phyloP scores from a whole-genome alignment of 2,113 vertebrate genomes.

The Stictonetta naevosa region DNA sequence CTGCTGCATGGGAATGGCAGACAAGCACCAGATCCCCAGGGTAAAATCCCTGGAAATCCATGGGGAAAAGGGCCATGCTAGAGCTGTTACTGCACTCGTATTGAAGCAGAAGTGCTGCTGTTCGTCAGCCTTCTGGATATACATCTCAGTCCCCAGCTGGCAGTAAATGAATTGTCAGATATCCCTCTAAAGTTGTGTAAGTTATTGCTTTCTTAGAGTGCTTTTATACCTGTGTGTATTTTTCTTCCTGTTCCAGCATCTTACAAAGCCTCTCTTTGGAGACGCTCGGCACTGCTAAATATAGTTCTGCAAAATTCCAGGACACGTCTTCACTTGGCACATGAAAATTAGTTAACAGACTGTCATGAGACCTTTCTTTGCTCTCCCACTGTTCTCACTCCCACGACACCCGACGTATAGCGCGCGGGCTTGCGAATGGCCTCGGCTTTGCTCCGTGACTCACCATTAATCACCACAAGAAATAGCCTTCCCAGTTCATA shows the following conservation, averaged over 20 bases:
- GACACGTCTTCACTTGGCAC: slow-evolving; percentile 73
- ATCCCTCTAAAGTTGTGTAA: slow-evolving; percentile 62
- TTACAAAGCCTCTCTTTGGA: slow-evolving; percentile 74
- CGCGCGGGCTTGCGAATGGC: slow-evolving; percentile 56
- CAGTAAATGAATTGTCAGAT: slow-evolving; percentile 70
- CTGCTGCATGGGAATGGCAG: neutral
- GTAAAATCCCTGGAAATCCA: neutral
- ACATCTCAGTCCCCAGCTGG: slow-evolving; percentile 56
- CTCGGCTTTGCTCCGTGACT: slow-evolving; percentile 70
- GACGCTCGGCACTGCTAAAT: slow-evolving; percentile 11
- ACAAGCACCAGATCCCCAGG: neutral
- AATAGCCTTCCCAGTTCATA: slow-evolving; percentile 79
- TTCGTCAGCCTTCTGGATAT: slow-evolving; percentile 50
- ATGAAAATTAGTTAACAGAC: slow-evolving; percentile 76
- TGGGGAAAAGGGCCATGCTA: neutral
- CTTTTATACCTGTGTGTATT: slow-evolving; percentile 62
- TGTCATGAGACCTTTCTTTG: slow-evolving; percentile 67
- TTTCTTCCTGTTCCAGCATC: slow-evolving; percentile 12
- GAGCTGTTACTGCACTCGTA: neutral
- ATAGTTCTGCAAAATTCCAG: slow-evolving; percentile 63
- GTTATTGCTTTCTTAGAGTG: slow-evolving; percentile 69
- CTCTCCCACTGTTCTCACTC: slow-evolving; percentile 81
- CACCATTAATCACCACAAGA: slow-evolving; percentile 76
- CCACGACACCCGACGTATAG: slow-evolving; percentile 72
- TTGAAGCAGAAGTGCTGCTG: slow-evolving; percentile 10